Percentiles rank a stretch among this genome's conserved stretches.
phyloP scores from a whole-genome alignment of 2,797 vertebrate species.

The Percopsis omiscomaycus region DNA sequence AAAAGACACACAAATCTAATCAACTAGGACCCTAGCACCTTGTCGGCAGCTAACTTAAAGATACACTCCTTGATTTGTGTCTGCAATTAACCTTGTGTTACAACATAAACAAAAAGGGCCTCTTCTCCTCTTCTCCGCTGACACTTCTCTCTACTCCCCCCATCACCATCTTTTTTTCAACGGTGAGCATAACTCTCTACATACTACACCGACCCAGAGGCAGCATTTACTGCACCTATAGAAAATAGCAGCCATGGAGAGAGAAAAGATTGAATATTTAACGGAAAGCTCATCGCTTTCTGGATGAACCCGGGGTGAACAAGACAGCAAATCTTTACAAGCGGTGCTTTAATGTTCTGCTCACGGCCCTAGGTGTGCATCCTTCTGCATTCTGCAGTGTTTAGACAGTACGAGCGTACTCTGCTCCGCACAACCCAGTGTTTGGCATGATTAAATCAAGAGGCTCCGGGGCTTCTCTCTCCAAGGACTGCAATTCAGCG shows the following conservation, averaged over 20 bases:
- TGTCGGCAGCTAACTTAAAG: not conserved
- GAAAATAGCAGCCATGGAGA: slow-evolving; percentile 28
- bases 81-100: too few species aligned
- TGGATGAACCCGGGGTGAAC: slow-evolving; percentile 44
- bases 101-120: too few species aligned
- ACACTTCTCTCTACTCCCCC: too few species aligned
- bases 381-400: slow-evolving; percentile 9
- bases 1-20: slow-evolving; percentile 13
- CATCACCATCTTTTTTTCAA: too few species aligned
- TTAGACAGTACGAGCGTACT: slow-evolving; percentile 2
- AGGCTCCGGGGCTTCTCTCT: slow-evolving; percentile 22
- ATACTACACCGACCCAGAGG: too few species aligned
- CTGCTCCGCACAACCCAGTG: slow-evolving; percentile 18
- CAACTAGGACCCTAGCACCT: slow-evolving; percentile 40
- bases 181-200: too few species aligned
- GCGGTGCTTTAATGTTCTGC: slow-evolving; percentile 24
- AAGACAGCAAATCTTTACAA: slow-evolving; percentile 46
- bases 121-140: too few species aligned
- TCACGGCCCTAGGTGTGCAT: slow-evolving; percentile 12
- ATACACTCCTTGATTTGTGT: too few species aligned
- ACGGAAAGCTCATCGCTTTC: slow-evolving; percentile 16
- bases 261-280: slow-evolving; percentile 40
- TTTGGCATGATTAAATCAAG: slow-evolving; percentile 35
- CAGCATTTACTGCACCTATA: slow-evolving; percentile 39
- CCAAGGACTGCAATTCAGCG: not conserved